These are phyloP conservation scores for Podocnemis expansa DNA, from an alignment of 2,113 vertebrate genomes.

Conservation along the genomic window DNA sequence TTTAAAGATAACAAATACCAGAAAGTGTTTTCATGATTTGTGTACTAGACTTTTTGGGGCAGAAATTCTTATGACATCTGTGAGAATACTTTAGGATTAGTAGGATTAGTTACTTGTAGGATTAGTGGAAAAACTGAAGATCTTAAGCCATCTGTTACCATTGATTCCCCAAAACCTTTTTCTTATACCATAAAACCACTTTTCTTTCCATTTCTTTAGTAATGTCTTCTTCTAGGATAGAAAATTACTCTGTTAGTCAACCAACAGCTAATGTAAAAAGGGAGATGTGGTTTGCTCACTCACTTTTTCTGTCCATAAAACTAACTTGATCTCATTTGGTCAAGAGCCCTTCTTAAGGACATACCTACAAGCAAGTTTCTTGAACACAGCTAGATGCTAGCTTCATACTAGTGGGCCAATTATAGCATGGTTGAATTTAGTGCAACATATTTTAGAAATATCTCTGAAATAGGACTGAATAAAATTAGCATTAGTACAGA, in stretches of 20 bases:
- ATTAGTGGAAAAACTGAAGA: neutral
- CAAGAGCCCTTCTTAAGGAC: neutral
- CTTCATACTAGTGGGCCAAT: neutral
- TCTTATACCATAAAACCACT: neutral
- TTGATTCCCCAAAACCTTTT: neutral
- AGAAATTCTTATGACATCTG: neutral
- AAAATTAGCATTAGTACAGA: neutral
- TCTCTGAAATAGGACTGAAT: neutral
- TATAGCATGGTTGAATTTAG: neutral
- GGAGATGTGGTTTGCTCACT: neutral
- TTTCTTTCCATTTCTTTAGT: neutral
- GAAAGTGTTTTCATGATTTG: neutral
- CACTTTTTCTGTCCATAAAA: neutral
- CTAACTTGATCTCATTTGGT: neutral
- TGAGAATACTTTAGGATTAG: neutral
- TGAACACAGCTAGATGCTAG: neutral
- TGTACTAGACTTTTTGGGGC: neutral
- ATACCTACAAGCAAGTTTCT: neutral
- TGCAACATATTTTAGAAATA: neutral
- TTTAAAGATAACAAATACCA: constrained; percentile 7
- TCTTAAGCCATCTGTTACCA: neutral
- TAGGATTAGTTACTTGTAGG: no score
- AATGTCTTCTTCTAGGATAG: neutral
- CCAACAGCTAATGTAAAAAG: neutral
- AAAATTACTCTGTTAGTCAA: neutral